phyloP scores from a whole-genome alignment of 2,113 vertebrate species.

The Anolis carolinensis region DNA sequence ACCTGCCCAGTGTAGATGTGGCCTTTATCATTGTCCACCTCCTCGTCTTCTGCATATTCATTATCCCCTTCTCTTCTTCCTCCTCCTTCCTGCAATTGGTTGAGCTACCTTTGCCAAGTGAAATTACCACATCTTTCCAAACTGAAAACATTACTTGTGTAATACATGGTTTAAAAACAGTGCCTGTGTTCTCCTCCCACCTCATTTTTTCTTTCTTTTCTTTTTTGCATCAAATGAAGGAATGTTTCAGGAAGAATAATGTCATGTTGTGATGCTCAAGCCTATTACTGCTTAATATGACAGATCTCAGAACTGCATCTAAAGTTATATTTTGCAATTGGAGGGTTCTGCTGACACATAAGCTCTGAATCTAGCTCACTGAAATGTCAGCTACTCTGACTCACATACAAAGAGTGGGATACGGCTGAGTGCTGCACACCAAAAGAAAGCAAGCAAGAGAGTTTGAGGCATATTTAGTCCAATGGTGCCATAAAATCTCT shows the following conservation, averaged over 20 bases:
- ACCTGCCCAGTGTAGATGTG: too few species aligned
- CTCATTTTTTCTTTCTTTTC: not conserved
- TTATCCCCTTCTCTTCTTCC: too few species aligned
- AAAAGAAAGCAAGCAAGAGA: not conserved
- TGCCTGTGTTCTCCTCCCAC: too few species aligned
- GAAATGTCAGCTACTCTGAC: not conserved
- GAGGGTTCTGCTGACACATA: slow-evolving; percentile 9
- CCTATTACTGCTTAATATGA: not conserved
- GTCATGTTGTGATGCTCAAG: not conserved
- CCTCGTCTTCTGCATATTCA: too few species aligned
- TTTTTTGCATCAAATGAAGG: not conserved
- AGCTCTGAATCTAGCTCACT: not conserved
- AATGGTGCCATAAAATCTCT: not conserved
- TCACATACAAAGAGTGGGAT: not conserved
- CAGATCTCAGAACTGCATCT: not conserved
- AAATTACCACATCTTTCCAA: not conserved
- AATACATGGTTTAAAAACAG: not conserved
- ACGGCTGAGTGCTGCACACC: not conserved
- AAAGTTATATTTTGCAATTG: not conserved
- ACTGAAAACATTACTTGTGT: not conserved
- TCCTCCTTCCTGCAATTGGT: too few species aligned
- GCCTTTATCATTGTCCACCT: too few species aligned
- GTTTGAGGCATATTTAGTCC: not conserved
- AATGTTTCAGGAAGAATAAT: not conserved
- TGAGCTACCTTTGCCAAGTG: not conserved